phyloP scores from a whole-genome alignment of 2,797 vertebrate genomes.

The Cephalopachus bancanus region DNA sequence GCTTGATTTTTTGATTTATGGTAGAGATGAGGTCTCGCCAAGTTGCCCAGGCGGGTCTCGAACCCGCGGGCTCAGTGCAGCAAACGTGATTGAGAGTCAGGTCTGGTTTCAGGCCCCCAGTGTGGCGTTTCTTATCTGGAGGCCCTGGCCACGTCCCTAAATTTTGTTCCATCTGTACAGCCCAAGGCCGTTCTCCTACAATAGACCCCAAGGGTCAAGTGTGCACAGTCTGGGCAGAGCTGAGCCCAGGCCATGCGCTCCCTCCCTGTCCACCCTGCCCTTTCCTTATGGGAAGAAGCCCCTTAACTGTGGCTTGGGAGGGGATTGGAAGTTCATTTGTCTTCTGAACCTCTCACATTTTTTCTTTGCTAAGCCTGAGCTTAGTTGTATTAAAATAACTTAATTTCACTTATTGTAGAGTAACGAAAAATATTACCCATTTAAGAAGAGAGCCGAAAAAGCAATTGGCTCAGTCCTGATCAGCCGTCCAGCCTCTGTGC shows the following conservation, averaged over 20 bases:
- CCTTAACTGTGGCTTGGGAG: rapidly evolving
- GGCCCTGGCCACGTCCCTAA: rapidly evolving
- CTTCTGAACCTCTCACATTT: neutral
- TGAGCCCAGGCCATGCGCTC: no score
- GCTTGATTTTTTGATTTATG: no score
- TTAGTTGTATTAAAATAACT: neutral
- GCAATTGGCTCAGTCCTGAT: neutral
- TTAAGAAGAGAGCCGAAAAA: neutral
- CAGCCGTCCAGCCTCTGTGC: neutral
- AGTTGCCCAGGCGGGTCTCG: no score
- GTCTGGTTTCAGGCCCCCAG: neutral
- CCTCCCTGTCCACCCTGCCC: neutral
- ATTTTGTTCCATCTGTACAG: neutral
- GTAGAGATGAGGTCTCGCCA: no score
- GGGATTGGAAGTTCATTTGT: neutral
- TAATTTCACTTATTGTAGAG: neutral
- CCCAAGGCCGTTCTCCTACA: neutral
- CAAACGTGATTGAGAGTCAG: neutral
- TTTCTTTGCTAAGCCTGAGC: neutral
- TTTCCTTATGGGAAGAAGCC: neutral
- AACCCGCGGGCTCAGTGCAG: no score
- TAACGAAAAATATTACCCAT: neutral
- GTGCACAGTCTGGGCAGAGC: rapidly evolving
- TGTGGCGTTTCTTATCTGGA: neutral
- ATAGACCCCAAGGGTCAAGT: neutral